Percentiles rank a stretch among this genome's conserved stretches.
Conservation (phyloP, 2,888 invertebrate species). For the Nymphalis c-album region DNA sequence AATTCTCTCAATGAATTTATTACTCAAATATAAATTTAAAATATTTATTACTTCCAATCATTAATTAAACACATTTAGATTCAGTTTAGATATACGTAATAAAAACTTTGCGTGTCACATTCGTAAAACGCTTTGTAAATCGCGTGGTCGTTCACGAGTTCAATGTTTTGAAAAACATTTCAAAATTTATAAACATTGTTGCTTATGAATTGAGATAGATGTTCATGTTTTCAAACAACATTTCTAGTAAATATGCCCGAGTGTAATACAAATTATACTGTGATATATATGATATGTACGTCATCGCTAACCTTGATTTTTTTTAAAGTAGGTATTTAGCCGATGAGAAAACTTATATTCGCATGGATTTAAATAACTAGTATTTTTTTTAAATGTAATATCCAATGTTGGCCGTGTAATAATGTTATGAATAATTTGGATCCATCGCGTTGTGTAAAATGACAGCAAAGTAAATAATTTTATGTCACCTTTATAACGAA, state of each 20-base stretch:
- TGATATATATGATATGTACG: background rate
- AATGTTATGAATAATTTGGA: no score
- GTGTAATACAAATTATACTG: background rate
- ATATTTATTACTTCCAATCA: background rate
- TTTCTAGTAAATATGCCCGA: conserved; percentile 1
- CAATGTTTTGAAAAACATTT: conserved; percentile 58
- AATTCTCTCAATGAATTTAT: background rate
- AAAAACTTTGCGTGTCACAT: conserved; percentile 3
- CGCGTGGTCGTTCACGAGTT: conserved; percentile 36
- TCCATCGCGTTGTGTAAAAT: no score
- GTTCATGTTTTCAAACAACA: conserved; percentile 53
- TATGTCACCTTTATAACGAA: no score
- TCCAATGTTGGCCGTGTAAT: no score
- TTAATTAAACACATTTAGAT: background rate
- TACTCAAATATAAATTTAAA: background rate
- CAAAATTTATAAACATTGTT: conserved; percentile 59
- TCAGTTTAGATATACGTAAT: background rate
- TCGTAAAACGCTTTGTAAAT: conserved; percentile 2
- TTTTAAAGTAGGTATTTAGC: no score
- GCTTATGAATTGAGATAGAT: conserved; percentile 56
- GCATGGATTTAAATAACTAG: no score
- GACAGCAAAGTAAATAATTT: no score
- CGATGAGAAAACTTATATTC: no score
- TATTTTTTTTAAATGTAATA: no score
- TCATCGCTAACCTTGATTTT: background rate